Evolutionary conservation across 1,140 invertebrate genomes (phyloP).

Genomic region (Orchesella cincta): DNA sequence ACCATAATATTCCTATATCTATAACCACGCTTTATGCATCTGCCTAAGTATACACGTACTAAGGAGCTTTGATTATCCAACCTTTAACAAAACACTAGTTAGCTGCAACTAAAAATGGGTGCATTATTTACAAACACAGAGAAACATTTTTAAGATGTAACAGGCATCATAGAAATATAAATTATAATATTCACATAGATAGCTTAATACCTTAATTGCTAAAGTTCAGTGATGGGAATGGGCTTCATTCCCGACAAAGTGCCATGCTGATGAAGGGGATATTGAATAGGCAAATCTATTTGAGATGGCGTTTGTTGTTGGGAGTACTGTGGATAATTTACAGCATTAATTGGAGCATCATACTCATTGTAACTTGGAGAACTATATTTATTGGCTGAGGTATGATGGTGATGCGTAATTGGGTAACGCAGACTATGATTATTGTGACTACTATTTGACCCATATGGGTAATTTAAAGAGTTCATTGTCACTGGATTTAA

Average conservation of each 20-base stretch:
- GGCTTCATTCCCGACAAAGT: slow-evolving; percentile 61
- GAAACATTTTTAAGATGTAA: too few relatives aligned
- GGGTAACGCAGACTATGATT: slow-evolving; percentile 28
- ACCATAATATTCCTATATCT: too few relatives aligned
- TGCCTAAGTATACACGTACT: too few relatives aligned
- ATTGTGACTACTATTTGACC: slow-evolving; percentile 29
- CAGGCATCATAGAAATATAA: neutral
- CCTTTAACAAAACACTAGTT: too few relatives aligned
- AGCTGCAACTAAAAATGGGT: too few relatives aligned
- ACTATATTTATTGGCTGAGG: slow-evolving; percentile 10
- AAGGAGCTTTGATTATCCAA: too few relatives aligned
- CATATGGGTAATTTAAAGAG: slow-evolving; percentile 26
- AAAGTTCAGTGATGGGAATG: slow-evolving; percentile 87
- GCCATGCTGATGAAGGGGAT: slow-evolving; percentile 38
- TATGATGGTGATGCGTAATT: neutral
- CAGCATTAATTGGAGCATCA: slow-evolving; percentile 40
- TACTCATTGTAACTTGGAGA: slow-evolving; percentile 47
- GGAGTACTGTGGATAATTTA: slow-evolving; percentile 42
- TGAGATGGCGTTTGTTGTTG: slow-evolving; percentile 5
- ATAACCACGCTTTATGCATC: too few relatives aligned
- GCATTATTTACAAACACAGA: too few relatives aligned
- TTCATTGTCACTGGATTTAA: slow-evolving; percentile 30
- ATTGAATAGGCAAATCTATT: slow-evolving; percentile 40
- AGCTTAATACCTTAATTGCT: slow-evolving; percentile 59
- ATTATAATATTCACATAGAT: neutral